Conservation (phyloP, 2,888 invertebrate species). For the Trissolcus brochymenae region DNA sequence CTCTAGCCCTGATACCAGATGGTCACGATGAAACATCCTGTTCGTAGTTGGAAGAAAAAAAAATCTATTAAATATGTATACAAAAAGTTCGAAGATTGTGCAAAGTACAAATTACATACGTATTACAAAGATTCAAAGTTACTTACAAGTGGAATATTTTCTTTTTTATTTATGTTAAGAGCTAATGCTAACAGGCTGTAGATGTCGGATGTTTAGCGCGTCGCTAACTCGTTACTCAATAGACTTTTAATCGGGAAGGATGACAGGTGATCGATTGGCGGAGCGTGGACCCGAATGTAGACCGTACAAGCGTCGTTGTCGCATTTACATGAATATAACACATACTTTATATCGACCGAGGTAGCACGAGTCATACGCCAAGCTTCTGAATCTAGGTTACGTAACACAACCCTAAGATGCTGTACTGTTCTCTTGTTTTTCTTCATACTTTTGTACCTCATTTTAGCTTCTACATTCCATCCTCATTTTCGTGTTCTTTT, state of each 20-base stretch:
- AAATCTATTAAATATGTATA: too few species aligned
- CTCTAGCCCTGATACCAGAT: too few species aligned
- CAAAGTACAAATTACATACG: too few species aligned
- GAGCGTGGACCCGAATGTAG: slow-evolving; percentile 30
- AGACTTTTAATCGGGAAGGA: not conserved
- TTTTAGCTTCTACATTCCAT: not conserved
- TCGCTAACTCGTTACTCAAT: slow-evolving; percentile 24
- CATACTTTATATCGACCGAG: slow-evolving; percentile 56
- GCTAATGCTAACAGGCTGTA: not conserved
- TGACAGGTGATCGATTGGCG: slow-evolving; percentile 21
- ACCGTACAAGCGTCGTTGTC: slow-evolving; percentile 14
- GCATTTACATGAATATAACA: slow-evolving; percentile 34
- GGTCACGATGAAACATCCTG: too few species aligned
- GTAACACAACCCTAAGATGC: slow-evolving; percentile 61
- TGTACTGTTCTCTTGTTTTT: not conserved
- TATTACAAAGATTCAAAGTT: too few species aligned
- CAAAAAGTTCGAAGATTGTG: too few species aligned
- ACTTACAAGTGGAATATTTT: too few species aligned
- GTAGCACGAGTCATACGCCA: slow-evolving; percentile 54
- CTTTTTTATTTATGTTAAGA: not conserved
- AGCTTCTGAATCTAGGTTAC: slow-evolving; percentile 70
- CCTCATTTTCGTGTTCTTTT: not conserved
- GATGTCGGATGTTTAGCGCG: slow-evolving; percentile 21
- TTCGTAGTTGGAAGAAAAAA: too few species aligned
- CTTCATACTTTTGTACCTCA: not conserved